A percentile compares a stretch with the other conserved stretches of the same genome.
These are phyloP conservation scores for Panagrolaimus sp. DNA, from an alignment of 1,140 invertebrate genomes.

Conservation along the genomic window DNA sequence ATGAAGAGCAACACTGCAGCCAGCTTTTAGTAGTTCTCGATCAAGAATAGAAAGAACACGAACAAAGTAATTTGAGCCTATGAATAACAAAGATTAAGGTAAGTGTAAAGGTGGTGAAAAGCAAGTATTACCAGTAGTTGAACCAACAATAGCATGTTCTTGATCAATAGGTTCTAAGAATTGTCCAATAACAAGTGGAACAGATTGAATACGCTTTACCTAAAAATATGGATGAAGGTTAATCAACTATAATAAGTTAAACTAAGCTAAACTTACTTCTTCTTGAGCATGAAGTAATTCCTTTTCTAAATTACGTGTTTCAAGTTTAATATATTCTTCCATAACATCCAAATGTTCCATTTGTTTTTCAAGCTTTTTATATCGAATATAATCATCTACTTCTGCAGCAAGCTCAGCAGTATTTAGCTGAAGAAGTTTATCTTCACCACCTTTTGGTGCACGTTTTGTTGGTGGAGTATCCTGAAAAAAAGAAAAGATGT, in stretches of 20 bases:
- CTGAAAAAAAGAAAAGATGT: neutral
- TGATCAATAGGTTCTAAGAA: slow-evolving; percentile 96
- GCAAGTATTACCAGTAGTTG: slow-evolving; percentile 66
- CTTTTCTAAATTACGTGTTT: slow-evolving; percentile 92
- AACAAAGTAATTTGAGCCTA: slow-evolving; percentile 92
- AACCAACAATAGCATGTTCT: slow-evolving; percentile 86
- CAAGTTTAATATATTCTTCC: slow-evolving; percentile 97
- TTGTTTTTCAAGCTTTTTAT: slow-evolving; percentile 83
- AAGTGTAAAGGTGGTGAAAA: slow-evolving; percentile 17
- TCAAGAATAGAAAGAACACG: slow-evolving; percentile 89
- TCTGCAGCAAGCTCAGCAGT: neutral
- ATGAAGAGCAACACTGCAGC: slow-evolving; percentile 88
- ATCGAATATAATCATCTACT: slow-evolving; percentile 43
- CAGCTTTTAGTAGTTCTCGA: slow-evolving; percentile 86
- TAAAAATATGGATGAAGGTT: slow-evolving; percentile 55
- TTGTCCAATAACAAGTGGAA: slow-evolving; percentile 92
- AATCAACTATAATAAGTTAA: neutral
- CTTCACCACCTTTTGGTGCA: neutral
- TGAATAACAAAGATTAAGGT: slow-evolving; percentile 24
- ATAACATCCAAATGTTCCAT: slow-evolving; percentile 93
- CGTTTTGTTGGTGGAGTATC: neutral
- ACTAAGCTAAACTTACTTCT: slow-evolving; percentile 61
- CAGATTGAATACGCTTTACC: slow-evolving; percentile 93
- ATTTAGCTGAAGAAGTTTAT: neutral
- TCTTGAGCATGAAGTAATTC: slow-evolving; percentile 95